Conservation (phyloP, 2,797 vertebrate genomes). For the Sarcoramphus papa region DNA sequence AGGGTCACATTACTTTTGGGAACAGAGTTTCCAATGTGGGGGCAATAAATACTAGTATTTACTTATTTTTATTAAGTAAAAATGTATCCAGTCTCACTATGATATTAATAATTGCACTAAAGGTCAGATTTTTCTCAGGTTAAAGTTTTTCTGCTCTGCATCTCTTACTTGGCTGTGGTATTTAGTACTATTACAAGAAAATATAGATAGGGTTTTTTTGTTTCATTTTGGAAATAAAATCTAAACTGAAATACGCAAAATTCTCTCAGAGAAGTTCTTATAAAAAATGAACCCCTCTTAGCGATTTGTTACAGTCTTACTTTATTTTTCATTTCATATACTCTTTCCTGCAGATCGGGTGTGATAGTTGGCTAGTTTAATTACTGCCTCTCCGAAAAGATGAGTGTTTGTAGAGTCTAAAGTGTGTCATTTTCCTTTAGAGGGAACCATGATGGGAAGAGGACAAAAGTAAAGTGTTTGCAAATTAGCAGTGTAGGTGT, state of each 20-base stretch:
- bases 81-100: not conserved
- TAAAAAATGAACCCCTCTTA: not conserved
- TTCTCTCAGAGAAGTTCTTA: not conserved
- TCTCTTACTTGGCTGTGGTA: not conserved
- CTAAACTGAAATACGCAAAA: not conserved
- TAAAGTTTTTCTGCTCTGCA: not conserved
- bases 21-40: not conserved
- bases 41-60: not conserved
- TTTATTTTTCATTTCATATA: not conserved
- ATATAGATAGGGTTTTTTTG: not conserved
- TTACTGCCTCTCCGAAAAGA: not conserved
- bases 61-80: not conserved
- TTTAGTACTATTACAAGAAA: not conserved
- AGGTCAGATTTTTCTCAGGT: not conserved
- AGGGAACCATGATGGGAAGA: not conserved
- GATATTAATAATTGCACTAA: not conserved
- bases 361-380: not conserved
- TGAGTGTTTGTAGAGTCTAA: not conserved
- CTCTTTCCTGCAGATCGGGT: not conserved
- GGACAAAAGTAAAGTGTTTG: not conserved
- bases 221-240: not conserved
- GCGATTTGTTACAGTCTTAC: not conserved
- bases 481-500: not conserved
- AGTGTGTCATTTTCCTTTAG: not conserved
- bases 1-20: not conserved